A percentile compares a stretch with the other conserved stretches of the same genome.
These are phyloP conservation scores for Pomatostomus ruficeps DNA, from an alignment of 2,113 vertebrate species.

Conservation along the genomic window DNA sequence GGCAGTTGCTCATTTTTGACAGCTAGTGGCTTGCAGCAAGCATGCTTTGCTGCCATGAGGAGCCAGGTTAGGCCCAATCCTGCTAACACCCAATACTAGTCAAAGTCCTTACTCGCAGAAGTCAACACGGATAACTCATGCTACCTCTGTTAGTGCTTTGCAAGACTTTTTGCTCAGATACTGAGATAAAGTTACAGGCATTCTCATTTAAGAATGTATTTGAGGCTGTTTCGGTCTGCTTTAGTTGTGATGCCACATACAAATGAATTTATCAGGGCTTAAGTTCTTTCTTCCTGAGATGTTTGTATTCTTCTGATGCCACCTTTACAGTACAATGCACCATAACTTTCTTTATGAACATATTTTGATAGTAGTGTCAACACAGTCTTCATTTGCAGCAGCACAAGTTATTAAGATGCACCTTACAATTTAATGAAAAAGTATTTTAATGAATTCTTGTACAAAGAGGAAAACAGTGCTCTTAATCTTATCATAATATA, in stretches of 20 bases:
- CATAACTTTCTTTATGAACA: neutral
- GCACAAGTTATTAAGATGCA: neutral
- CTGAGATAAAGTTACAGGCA: neutral
- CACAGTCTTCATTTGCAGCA: neutral
- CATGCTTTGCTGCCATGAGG: neutral
- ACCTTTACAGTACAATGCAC: neutral
- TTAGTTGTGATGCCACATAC: neutral
- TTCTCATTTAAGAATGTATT: neutral
- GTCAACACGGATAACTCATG: neutral
- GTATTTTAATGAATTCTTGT: conserved; percentile 28
- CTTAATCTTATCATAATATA: neutral
- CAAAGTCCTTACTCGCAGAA: neutral
- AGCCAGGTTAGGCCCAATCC: neutral
- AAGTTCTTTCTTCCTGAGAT: neutral
- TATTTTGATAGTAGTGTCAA: neutral
- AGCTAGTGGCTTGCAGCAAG: conserved; percentile 29
- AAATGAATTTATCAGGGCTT: neutral
- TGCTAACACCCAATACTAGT: neutral
- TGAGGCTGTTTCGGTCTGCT: neutral
- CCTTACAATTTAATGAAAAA: conserved; percentile 23
- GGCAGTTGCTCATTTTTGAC: conserved; percentile 17
- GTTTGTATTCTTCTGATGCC: neutral
- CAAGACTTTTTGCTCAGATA: neutral
- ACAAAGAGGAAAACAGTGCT: neutral
- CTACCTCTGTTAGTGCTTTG: neutral